Evolutionary conservation across 2,888 invertebrate species (phyloP).

Genomic region (Allolobophora icterica): DNA sequence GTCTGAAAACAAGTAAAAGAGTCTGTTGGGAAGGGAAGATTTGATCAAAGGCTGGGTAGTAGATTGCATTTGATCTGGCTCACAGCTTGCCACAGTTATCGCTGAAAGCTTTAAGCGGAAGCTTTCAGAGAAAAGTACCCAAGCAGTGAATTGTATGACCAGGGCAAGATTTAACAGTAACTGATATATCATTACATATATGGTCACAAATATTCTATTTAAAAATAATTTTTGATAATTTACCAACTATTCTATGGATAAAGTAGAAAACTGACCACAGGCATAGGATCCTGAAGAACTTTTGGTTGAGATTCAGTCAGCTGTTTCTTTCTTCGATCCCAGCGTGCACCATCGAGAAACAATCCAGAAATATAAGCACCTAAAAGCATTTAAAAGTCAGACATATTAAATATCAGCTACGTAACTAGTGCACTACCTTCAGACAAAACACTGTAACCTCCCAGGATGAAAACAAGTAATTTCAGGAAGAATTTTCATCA

Average conservation of each 20-base stretch:
- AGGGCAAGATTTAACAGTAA: too few relatives aligned
- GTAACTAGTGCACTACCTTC: background rate
- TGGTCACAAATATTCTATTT: background rate
- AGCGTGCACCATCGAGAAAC: slow-evolving; percentile 66
- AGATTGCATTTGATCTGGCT: too few relatives aligned
- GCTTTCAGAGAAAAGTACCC: too few relatives aligned
- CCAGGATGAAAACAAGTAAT: slow-evolving; percentile 12
- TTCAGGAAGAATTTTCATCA: background rate
- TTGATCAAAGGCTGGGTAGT: too few relatives aligned
- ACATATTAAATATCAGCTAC: background rate
- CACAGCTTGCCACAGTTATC: too few relatives aligned
- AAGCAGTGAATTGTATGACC: too few relatives aligned
- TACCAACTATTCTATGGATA: background rate
- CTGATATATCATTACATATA: too few relatives aligned
- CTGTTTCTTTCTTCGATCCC: slow-evolving; percentile 63
- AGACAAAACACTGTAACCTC: background rate
- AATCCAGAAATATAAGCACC: slow-evolving; percentile 66
- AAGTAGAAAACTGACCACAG: slow-evolving; percentile 68
- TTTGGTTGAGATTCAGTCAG: slow-evolving; percentile 84
- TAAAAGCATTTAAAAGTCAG: slow-evolving; percentile 46
- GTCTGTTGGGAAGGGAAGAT: too few relatives aligned
- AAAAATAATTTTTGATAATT: background rate
- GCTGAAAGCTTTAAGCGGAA: too few relatives aligned
- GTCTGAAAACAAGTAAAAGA: too few relatives aligned
- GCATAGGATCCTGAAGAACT: slow-evolving; percentile 81